A percentile compares a stretch with the other conserved stretches of the same genome.
phyloP scores from a whole-genome alignment of 2,113 vertebrate species.

The Conger conger region DNA sequence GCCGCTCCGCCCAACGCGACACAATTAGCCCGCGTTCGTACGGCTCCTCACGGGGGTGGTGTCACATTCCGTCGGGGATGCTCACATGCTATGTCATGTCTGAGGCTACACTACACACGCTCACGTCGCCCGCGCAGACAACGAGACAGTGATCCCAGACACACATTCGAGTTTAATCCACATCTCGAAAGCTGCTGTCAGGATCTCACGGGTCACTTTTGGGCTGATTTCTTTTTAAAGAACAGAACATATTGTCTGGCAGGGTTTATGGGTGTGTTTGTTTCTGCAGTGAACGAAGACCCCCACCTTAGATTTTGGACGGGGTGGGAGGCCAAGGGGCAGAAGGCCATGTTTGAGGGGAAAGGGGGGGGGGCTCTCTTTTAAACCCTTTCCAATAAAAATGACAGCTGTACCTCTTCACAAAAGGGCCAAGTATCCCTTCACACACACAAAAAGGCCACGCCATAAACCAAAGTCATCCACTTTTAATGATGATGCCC shows the following conservation, averaged over 20 bases:
- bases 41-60: no score
- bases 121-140: no score
- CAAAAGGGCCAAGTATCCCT: not conserved
- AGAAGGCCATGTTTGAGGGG: no score
- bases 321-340: not conserved
- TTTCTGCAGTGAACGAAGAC: not conserved
- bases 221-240: no score
- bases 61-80: no score
- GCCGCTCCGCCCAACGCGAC: no score
- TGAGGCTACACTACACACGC: no score
- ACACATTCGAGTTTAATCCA: not conserved
- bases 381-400: constrained; percentile 13
- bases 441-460: not conserved
- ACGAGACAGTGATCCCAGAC: not conserved
- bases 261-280: not conserved
- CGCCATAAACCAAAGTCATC: not conserved
- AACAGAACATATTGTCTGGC: not conserved
- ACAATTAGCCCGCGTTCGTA: no score
- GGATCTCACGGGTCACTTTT: no score
- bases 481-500: not conserved
- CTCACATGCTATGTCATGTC: no score
- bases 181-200: not conserved
- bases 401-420: constrained; percentile 16
- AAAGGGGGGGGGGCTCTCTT: not conserved
- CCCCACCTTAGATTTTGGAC: not conserved